Base-by-base conservation (phyloP, 2,888 invertebrate genomes). In the Drosophila crucigera region DNA sequence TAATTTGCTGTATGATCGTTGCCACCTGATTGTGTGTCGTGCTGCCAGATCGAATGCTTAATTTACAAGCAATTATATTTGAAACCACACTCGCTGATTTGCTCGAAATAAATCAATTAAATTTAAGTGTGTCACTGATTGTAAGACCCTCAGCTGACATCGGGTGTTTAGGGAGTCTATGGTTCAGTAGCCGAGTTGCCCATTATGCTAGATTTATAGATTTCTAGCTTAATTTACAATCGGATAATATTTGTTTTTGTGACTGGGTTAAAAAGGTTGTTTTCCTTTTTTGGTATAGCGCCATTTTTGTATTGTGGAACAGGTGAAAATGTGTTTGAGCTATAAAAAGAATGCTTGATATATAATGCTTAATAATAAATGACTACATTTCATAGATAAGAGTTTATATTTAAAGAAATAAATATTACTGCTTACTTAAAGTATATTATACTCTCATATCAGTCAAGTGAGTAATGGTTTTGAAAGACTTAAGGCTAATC, bases 61-160 rank as follows among this genome's bases (percentile, higher is more conserved):
- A 91, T 92, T 91, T 92, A 91, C 84, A 83, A 83, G 83, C 84
- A 89, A 87, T 83, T 91, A 89, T 83, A 91, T 88, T 47, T 84
- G 82, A 91, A 91, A 72, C 85, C 77, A 73, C 77, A 82, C 87
- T 91, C 84, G 80, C 80, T 80, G 79, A 82, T 87, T 87, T 91
- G 73, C 80, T 75, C 70, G 67, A 82, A 90, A 89, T 91, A 92
- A 92, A 92, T 92, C 92, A 91, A 85, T 88, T 82, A 79, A 77
- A 69, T 73, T 83, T 84, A 83, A 81, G 81, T 89, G 77, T 90
- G 86, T 91, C 91, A 83, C 84, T 88, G 91, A 81, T 83, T 83
- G 67, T 69, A 72, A 73, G 50, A 39, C 47, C 60, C 39, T 67
- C 53, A 39, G 50, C 54, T 37, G 61, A 59, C 64, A 66, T 10